These are phyloP conservation scores for Oryzias woworae DNA, from an alignment of 2,113 vertebrate species.

Conservation along the genomic window DNA sequence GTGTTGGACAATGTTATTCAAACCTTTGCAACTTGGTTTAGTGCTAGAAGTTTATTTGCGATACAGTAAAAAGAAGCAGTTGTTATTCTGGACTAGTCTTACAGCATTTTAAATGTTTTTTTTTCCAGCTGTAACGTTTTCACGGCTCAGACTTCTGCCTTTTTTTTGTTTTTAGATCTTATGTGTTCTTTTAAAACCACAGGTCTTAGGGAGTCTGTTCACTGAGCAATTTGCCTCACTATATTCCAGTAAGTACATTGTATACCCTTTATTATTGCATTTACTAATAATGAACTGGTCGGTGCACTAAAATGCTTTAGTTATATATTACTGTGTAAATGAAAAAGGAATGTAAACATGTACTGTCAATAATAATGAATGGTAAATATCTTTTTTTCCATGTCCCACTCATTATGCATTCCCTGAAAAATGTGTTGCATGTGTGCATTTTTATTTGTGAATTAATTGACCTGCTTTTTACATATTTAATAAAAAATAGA, in stretches of 20 bases:
- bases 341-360: conserved; percentile 99
- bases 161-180: conserved; percentile 39
- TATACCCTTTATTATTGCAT: conserved; percentile 82
- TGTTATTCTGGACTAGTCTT: conserved; percentile 55
- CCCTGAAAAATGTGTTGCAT: conserved; percentile 93
- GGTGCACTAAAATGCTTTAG: conserved; percentile 90
- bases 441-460: conserved; percentile 97
- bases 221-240: conserved; percentile 73
- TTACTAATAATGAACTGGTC: conserved; percentile 90
- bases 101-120: conserved; percentile 52
- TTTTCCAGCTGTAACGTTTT: conserved; percentile 44
- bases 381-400: conserved; percentile 86
- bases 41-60: conserved; percentile 39
- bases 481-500: conserved; percentile 96
- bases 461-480: conserved; percentile 99
- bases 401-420: conserved; percentile 90
- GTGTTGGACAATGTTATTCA: conserved; percentile 41
- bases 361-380: conserved; percentile 97
- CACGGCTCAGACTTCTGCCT: conserved; percentile 55
- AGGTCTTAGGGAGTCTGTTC: conserved; percentile 70
- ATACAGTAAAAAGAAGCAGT: conserved; percentile 45
- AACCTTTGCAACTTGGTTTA: conserved; percentile 27
- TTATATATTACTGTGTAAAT: conserved; percentile 97
- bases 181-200: conserved; percentile 47
- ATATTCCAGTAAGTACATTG: conserved; percentile 77